Conservation (phyloP, 2,113 vertebrate genomes). For the Nanorana parkeri region DNA sequence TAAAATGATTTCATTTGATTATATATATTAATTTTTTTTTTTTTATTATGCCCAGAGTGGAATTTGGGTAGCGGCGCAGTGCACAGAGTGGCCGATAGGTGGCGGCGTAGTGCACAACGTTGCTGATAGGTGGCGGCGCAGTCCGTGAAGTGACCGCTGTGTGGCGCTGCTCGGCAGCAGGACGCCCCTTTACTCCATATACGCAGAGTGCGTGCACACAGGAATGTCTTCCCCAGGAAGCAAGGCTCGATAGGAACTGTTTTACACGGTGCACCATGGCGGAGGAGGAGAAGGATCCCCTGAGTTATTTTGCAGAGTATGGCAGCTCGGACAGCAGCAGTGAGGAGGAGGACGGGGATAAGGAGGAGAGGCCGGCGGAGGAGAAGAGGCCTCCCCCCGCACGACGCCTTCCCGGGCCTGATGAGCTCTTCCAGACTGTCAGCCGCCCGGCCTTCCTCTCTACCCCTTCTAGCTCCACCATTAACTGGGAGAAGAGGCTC, state of each 20-base stretch:
- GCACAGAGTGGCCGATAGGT: too few species aligned
- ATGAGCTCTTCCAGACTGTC: constrained; percentile 89
- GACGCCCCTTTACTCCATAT: neutral
- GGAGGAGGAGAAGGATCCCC: constrained; percentile 78
- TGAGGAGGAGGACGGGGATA: constrained; percentile 57
- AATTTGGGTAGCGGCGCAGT: too few species aligned
- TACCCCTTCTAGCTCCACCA: constrained; percentile 88
- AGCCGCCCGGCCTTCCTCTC: constrained; percentile 89
- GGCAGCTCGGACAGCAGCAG: constrained; percentile 69
- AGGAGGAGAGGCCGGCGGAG: constrained; percentile 51
- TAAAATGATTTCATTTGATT: too few species aligned
- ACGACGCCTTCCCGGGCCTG: constrained; percentile 62
- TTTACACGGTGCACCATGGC: constrained; percentile 58
- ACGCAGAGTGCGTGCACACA: neutral
- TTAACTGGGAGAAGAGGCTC: constrained; percentile 91
- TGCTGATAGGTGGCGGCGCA: too few species aligned
- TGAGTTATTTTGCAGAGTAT: constrained; percentile 89
- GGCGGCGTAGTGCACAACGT: too few species aligned
- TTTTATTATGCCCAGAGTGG: too few species aligned
- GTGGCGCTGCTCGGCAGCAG: too few species aligned
- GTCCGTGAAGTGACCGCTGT: too few species aligned
- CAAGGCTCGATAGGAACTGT: neutral
- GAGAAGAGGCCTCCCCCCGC: constrained; percentile 72
- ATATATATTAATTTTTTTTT: too few species aligned
- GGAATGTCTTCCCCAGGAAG: neutral